phyloP scores from a whole-genome alignment of 1,140 invertebrate genomes.

The Colletes latitarsis region DNA sequence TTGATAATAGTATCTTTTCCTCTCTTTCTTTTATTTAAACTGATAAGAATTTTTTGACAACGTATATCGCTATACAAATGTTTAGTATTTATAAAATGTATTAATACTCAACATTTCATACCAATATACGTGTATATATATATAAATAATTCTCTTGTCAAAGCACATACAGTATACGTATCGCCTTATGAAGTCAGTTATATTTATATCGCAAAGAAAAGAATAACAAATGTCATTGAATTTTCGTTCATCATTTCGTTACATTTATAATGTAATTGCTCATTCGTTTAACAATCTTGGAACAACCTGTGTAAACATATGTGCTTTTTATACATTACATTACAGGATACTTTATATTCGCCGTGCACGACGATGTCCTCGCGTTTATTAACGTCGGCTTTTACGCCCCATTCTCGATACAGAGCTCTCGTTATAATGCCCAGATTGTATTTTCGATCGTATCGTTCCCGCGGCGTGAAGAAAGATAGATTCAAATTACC shows the following conservation, averaged over 20 bases:
- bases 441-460: constrained; percentile 92
- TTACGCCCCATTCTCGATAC: constrained; percentile 89
- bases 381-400: constrained; percentile 87
- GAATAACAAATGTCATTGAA: neutral
- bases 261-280: neutral
- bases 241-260: neutral
- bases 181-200: neutral
- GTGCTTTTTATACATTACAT: constrained; percentile 41
- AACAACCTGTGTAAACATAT: constrained; percentile 6
- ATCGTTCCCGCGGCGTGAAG: constrained; percentile 89
- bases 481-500: constrained; percentile 97
- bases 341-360: constrained; percentile 88
- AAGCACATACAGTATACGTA: neutral
- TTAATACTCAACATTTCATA: neutral
- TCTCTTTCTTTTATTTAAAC: neutral
- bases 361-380: constrained; percentile 92
- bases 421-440: constrained; percentile 91
- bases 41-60: no score
- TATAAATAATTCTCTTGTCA: neutral
- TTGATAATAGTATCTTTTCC: neutral
- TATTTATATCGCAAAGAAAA: neutral
- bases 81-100: neutral
- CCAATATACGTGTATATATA: neutral
- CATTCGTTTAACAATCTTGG: constrained; percentile 9
- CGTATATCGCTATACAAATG: neutral